Evolutionary conservation across 2,113 vertebrate genomes (phyloP).

Genomic region (Laticauda colubrina): DNA sequence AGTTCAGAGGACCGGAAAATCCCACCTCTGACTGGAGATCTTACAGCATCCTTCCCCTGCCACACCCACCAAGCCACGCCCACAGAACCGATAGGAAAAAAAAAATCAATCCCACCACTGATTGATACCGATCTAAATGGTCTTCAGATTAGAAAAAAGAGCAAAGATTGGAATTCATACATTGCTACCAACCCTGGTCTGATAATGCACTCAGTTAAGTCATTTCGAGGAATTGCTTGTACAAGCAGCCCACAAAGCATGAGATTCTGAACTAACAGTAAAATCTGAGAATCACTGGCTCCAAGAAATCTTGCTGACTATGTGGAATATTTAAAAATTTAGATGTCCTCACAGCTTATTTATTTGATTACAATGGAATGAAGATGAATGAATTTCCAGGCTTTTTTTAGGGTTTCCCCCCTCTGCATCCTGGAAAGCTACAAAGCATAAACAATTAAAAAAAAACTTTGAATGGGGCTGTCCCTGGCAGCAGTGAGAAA

Average conservation of each 20-base stretch:
- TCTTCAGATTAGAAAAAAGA: background rate
- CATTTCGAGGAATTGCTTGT: background rate
- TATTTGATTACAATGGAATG: background rate
- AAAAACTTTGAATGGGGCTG: background rate
- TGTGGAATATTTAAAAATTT: background rate
- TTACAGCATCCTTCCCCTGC: no score
- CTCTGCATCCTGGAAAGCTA: background rate
- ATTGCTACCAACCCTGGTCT: background rate
- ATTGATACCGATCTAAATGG: background rate
- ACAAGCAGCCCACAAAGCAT: background rate
- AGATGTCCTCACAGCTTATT: background rate
- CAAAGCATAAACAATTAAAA: constrained; percentile 2
- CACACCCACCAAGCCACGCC: no score
- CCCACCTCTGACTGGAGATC: no score
- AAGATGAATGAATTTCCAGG: background rate
- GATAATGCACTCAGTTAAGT: no score
- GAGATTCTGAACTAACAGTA: background rate
- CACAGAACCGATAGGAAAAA: no score
- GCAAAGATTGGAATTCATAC: background rate
- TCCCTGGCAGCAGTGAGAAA: background rate
- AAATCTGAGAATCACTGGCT: background rate
- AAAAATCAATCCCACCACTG: no score
- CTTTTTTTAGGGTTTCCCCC: background rate
- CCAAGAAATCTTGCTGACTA: background rate
- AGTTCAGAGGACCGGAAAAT: no score